Evolutionary conservation across 2,113 vertebrate species (phyloP), one percentile per base, ranked within the genome.

Genomic region (Callaeas wilsoni): DNA sequence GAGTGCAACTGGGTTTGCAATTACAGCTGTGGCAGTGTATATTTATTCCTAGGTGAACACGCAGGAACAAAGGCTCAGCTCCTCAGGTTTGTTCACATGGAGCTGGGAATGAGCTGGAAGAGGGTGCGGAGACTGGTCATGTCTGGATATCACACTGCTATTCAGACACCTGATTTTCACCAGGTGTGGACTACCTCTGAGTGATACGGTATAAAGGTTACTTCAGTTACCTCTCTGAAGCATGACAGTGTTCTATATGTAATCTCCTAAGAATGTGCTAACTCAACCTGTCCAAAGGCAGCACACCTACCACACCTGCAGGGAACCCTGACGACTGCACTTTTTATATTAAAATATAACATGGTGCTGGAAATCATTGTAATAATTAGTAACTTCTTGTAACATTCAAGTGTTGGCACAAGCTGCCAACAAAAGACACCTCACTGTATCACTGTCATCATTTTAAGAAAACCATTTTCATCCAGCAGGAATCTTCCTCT

Each of bases 11-110:
- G 42, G 53, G 33, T 65, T 37, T 79, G 73, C 62, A 74, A 6
- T 22, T 49, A 42, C 46, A 62, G 57, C 59, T 57, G 2, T 12
- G 30, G 44, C 42, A 92, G 10, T 1, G 6, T 2, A 0, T 4
- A 1, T 8, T 27, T 62, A 80, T 64, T 75, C 15, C 63, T 59
- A 29, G 47, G 60, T 27, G 64, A 69, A 32, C 22, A 44, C 16
- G 27, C 1, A 18, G 21, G 25, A 74, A 19, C 17, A 84, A 83
- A 89, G 57, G 4, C n/a, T 73, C 62, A 22, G 74, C 65, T 91
- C 16, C 5, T 60, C 49, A 39, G 65, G 41, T 47, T 26, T 46
- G 65, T 13, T 39, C 81, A 7, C 5, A 10, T 1, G 32, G 41
- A 68, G 52, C 49, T 16, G 14, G 69, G 64, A 74, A 49, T 15